These are phyloP conservation scores for Drosophila paramelanica DNA, from an alignment of 2,888 invertebrate species.

Conservation along the genomic window DNA sequence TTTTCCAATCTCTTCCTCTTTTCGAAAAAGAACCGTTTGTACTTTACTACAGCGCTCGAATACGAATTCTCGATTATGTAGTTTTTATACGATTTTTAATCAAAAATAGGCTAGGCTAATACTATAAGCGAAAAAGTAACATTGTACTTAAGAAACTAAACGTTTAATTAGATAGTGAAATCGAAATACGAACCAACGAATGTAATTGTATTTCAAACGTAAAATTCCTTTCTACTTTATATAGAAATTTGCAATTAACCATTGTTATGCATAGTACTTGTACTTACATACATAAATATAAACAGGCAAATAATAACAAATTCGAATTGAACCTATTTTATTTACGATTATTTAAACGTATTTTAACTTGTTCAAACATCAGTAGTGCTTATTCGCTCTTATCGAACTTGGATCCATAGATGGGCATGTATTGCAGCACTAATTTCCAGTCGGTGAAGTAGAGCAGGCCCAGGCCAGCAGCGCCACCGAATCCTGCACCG, in stretches of 20 bases:
- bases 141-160: slow-evolving; percentile 50
- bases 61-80: slow-evolving; percentile 43
- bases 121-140: slow-evolving; percentile 27
- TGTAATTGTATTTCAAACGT: slow-evolving; percentile 16
- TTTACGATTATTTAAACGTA: slow-evolving; percentile 24
- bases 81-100: slow-evolving; percentile 65
- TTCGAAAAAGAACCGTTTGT: slow-evolving; percentile 52
- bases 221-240: slow-evolving; percentile 36
- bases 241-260: slow-evolving; percentile 26
- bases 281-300: slow-evolving; percentile 36
- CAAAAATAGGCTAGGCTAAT: slow-evolving; percentile 54
- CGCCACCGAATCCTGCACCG: slow-evolving; percentile 88
- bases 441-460: slow-evolving; percentile 93
- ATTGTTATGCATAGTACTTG: slow-evolving; percentile 43
- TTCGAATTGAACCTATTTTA: slow-evolving; percentile 31
- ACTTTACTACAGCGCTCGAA: slow-evolving; percentile 50
- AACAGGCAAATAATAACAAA: slow-evolving; percentile 16
- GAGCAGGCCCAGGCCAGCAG: slow-evolving; percentile 87
- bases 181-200: slow-evolving; percentile 45
- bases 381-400: slow-evolving; percentile 79
- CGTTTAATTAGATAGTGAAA: slow-evolving; percentile 43
- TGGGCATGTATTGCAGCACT: slow-evolving; percentile 90
- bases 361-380: slow-evolving; percentile 34
- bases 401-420: slow-evolving; percentile 90
- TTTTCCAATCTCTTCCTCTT: slow-evolving; percentile 49